Evolutionary conservation across 2,888 invertebrate genomes (phyloP), one percentile per base, ranked within the genome.

Genomic region (Coenonympha glycerion): DNA sequence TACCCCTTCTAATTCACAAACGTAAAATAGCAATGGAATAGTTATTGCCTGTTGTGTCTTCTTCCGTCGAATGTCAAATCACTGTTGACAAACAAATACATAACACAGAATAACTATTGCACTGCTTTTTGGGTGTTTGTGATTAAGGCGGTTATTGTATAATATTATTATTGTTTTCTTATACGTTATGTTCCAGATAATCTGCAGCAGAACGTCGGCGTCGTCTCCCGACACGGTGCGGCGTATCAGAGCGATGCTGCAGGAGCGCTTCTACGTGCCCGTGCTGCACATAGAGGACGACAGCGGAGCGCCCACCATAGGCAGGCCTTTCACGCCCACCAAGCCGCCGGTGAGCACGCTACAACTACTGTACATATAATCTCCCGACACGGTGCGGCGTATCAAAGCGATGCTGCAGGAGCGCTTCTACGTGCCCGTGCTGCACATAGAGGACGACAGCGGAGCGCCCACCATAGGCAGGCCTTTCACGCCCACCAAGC

Each of bases 341-440:
- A 80, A 83, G 57, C 92, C 93, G 22, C 92, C 92, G 37, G 93
- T 93, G 71, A 77, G 9, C 26, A 5, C 26, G 9, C n/a, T n/a
- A 4, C 26, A 3, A 26, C 26, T 3, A 9, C n/a, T 26, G 26
- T 8, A 26, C 3, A 26, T n/a, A 90, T 95, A 55, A 91, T 94
- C 75, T 15, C 65, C 83, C 3, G 79, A 79, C 9, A 62, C 90
- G 60, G 82, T 68, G 50, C 76, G 68, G 52, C 89, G 88, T 56
- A 94, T 96, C 53, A 71, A 81, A 19, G 64, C 76, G 39, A 79
- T 95, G 64, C 78, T 97, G 30, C 89, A 90, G 60, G 93, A 94
- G 61, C 90, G 92, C 28, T 96, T 90, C 87, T 97, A 95, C 84
- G 95, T 98, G 66, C 97, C 97, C 13, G 93, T 98, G 24, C 79